Base-by-base conservation (phyloP, 2,797 vertebrate species). In the Hypotaenidia philippensis region DNA sequence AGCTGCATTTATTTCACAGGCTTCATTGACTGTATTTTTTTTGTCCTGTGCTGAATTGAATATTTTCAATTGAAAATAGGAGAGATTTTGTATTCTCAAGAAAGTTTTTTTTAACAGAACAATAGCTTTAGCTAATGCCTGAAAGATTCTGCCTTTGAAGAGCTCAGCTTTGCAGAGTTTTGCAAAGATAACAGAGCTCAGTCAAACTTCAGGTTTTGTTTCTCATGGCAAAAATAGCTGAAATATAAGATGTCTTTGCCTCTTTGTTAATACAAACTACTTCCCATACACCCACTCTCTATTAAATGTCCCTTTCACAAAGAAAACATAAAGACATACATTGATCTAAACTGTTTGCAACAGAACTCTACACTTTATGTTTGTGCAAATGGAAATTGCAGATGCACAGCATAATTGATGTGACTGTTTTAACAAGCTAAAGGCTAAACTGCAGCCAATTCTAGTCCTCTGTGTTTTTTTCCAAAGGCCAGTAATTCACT, bases 371-470 rank as follows among this genome's bases (percentile, higher is more conserved):
- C 76, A 47, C 45, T 89, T 91, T 50, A 19, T 77, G 20, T 63
- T 82, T 70, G 76, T 84, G 47, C 56, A 82, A 88, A 84, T 87
- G 83, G 78, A 87, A 94, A 77, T 84, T 95, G 92, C 72, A 94
- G 87, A 78, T 85, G 76, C 82, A 68, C 69, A 83, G 85, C 76
- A 61, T 94, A 95, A 94, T 94, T 94, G 91, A 94, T 89, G 82
- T 94, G 89, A 94, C 87, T 89, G 60, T 87, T 95, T 72, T 71
- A 91, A 47, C 72, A 81, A 79, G 89, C 94, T 94, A 87, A 93
- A 94, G 91, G 91, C 85, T 94, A 91, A 94, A 91, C 65, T 93
- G 79, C 79, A 93, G 85, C 87, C 94, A 91, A 4, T 49, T 92
- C 71, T 36, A 68, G 75, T 77, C 60, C 44, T 94, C 87, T 87